Evolutionary conservation across 2,888 invertebrate genomes (phyloP).

Genomic region (Branchipolynoe longqiensis): DNA sequence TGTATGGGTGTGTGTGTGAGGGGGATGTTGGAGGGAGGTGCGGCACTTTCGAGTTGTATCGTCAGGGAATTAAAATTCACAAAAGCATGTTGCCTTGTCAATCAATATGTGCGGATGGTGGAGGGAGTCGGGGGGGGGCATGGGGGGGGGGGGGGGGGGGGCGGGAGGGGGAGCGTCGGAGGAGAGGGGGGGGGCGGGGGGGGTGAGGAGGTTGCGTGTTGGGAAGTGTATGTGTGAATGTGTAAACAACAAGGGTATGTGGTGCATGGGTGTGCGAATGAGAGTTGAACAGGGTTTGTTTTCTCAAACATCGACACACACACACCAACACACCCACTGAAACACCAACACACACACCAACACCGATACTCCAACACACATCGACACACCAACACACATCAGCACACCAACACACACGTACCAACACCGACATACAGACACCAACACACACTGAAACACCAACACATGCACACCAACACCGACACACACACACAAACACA

Average conservation of each 20-base stretch:
- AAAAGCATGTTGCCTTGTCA: slow-evolving; percentile 10
- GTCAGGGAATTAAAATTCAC: slow-evolving; percentile 25
- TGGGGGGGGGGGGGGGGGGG: neutral
- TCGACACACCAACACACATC: neutral
- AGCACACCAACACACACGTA: neutral
- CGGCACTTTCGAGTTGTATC: slow-evolving; percentile 1
- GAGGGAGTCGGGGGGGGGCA: neutral
- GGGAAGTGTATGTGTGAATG: neutral
- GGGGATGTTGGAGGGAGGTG: no score
- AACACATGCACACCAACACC: neutral
- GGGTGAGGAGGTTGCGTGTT: no score
- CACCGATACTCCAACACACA: neutral
- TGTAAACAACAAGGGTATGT: no score
- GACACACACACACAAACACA: neutral
- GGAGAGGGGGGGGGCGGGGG: no score
- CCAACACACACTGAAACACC: neutral
- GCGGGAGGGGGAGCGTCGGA: no score
- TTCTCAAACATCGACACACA: neutral
- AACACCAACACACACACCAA: neutral
- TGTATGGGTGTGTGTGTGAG: no score
- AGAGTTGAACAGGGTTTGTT: neutral
- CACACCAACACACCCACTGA: neutral
- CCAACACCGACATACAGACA: neutral
- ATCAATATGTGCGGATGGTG: slow-evolving; percentile 25
- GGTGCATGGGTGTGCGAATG: slow-evolving; percentile 43